A percentile compares a stretch with the other conserved stretches of the same genome.
These are phyloP conservation scores for Acholoe squamosa DNA, from an alignment of 2,888 invertebrate genomes.

Conservation along the genomic window DNA sequence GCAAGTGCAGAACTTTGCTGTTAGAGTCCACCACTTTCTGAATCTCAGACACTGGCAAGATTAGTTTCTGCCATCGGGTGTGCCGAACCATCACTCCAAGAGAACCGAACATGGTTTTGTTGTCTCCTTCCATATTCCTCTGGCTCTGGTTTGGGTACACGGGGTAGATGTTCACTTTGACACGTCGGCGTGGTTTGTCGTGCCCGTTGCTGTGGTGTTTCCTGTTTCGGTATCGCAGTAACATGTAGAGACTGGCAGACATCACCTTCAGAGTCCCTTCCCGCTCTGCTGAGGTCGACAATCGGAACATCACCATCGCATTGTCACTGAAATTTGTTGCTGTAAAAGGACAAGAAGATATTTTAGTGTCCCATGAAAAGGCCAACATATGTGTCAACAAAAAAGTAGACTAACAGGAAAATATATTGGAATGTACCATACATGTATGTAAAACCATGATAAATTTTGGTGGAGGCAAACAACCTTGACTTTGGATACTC, in stretches of 20 bases:
- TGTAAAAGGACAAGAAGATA: not conserved
- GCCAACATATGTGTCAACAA: not conserved
- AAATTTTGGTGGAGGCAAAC: too few relatives aligned
- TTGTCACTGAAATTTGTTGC: conserved; percentile 47
- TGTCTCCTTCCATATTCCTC: not conserved
- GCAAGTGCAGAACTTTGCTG: not conserved
- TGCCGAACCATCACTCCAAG: conserved; percentile 57
- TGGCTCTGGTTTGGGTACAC: conserved; percentile 30
- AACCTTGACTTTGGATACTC: too few relatives aligned
- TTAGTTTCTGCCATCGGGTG: conserved; percentile 65
- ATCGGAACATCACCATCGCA: conserved; percentile 52
- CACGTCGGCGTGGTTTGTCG: conserved; percentile 21
- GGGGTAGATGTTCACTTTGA: conserved; percentile 59
- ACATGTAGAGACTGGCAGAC: conserved; percentile 60
- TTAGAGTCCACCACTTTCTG: conserved; percentile 22
- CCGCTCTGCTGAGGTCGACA: not conserved
- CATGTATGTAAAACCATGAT: too few relatives aligned
- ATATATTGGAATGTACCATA: not conserved
- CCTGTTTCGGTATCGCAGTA: conserved; percentile 46
- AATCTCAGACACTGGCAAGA: conserved; percentile 56
- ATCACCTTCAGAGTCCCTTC: conserved; percentile 42
- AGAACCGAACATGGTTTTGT: conserved; percentile 44
- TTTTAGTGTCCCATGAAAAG: too few relatives aligned
- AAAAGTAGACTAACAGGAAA: not conserved
- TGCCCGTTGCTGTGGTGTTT: not conserved